phyloP scores from a whole-genome alignment of 1,140 invertebrate genomes.

The Zophobas morio region DNA sequence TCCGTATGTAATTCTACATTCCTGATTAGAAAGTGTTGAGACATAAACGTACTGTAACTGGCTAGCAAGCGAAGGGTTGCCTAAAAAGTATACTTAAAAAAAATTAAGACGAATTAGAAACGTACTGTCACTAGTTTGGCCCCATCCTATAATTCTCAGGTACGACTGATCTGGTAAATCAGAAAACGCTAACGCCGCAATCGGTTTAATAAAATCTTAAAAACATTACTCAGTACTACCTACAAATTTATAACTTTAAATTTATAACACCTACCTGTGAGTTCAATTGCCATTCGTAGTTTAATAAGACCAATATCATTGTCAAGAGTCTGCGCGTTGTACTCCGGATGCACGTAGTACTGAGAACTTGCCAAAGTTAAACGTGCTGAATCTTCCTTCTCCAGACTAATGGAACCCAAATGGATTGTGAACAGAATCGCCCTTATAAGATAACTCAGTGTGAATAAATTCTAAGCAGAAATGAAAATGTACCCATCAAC shows the following conservation, averaged over 20 bases:
- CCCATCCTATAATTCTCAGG: not conserved
- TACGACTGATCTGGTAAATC: not conserved
- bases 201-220: not conserved
- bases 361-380: conserved; percentile 12
- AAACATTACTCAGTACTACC: not conserved
- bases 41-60: not conserved
- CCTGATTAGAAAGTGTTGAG: not conserved
- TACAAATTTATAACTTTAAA: not conserved
- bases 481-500: not conserved
- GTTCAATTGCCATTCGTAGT: not conserved
- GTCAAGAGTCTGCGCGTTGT: not conserved
- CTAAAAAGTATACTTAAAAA: not conserved
- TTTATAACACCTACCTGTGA: not conserved
- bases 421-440: conserved; percentile 13
- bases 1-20: conserved; percentile 10
- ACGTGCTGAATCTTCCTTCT: not conserved
- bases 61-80: not conserved
- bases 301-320: conserved; percentile 21
- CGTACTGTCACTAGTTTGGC: not conserved
- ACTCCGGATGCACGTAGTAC: conserved; percentile 7
- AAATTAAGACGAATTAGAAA: too few relatives aligned
- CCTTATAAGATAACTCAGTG: not conserved
- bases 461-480: not conserved
- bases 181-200: not conserved
- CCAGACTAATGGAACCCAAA: conserved; percentile 1